phyloP scores from a whole-genome alignment of 1,140 invertebrate species.

The Euschistus heros region DNA sequence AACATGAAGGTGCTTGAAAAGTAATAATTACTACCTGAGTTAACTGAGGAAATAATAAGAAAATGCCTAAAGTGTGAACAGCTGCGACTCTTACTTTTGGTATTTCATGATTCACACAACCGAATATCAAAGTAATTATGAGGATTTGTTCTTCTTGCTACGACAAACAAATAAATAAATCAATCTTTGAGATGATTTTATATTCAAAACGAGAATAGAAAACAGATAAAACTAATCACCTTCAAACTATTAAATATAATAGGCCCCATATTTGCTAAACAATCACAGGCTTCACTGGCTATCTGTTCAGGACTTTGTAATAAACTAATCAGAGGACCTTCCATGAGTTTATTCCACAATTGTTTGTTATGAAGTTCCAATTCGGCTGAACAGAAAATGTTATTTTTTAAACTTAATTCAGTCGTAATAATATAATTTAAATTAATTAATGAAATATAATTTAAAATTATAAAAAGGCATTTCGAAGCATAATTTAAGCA shows the following conservation, averaged over 20 bases:
- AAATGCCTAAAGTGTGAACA: constrained; percentile 19
- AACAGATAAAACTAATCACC: neutral
- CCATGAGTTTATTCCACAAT: constrained; percentile 9
- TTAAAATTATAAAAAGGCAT: too few relatives aligned
- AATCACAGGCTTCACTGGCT: constrained; percentile 21
- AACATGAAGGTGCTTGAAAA: too few relatives aligned
- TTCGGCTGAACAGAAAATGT: neutral
- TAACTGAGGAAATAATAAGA: constrained; percentile 23
- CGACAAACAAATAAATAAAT: neutral
- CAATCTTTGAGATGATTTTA: neutral
- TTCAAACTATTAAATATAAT: neutral
- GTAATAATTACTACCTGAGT: neutral
- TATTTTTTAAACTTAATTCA: too few relatives aligned
- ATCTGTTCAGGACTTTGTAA: constrained; percentile 12
- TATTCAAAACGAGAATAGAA: neutral
- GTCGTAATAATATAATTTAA: too few relatives aligned
- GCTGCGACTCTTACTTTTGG: constrained; percentile 22
- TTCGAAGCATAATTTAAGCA: too few relatives aligned
- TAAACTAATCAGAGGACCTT: constrained; percentile 16
- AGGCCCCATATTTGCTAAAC: constrained; percentile 19
- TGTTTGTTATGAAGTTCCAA: neutral
- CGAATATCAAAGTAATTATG: constrained; percentile 24
- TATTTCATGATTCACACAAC: constrained; percentile 22
- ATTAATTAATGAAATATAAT: too few relatives aligned
- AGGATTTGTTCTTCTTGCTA: constrained; percentile 23